These are phyloP conservation scores for Clarias gariepinus DNA, from an alignment of 2,113 vertebrate genomes.

Conservation along the genomic window DNA sequence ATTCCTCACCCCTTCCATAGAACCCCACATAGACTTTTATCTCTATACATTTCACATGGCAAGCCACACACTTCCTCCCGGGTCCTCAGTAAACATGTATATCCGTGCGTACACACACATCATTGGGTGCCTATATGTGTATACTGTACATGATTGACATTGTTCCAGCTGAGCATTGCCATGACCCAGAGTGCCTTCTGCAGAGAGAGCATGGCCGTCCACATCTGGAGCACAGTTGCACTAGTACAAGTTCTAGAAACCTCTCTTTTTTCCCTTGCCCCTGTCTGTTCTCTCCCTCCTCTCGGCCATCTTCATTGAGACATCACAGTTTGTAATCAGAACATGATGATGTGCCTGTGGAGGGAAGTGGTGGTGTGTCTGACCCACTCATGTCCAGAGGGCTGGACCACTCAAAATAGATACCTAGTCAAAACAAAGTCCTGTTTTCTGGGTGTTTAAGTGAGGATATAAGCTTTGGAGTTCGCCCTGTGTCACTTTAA, in stretches of 20 bases:
- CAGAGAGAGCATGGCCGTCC: conserved; percentile 57
- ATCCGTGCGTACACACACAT: conserved; percentile 47
- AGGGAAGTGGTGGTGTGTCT: conserved; percentile 64
- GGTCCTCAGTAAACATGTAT: conserved; percentile 51
- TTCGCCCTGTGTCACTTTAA: conserved; percentile 27
- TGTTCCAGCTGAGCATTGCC: conserved; percentile 47
- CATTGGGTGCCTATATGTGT: conserved; percentile 24
- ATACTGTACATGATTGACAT: conserved; percentile 29
- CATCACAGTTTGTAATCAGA: conserved; percentile 72
- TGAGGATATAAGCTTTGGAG: conserved; percentile 40
- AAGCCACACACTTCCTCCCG: conserved; percentile 32
- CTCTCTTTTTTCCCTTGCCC: conserved; percentile 23
- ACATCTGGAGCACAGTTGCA: conserved; percentile 79
- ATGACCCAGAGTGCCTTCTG: conserved; percentile 55
- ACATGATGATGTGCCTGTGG: conserved; percentile 54
- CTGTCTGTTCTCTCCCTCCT: conserved; percentile 43
- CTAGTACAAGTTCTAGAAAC: conserved; percentile 61
- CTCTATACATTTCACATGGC: conserved; percentile 52
- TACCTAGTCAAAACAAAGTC: conserved; percentile 70
- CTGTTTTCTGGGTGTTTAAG: conserved; percentile 54
- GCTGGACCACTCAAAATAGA: conserved; percentile 55
- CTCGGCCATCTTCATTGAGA: conserved; percentile 64
- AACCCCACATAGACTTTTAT: conserved; percentile 67
- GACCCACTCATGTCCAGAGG: conserved; percentile 67
- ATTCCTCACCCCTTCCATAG: conserved; percentile 57